These are phyloP conservation scores for Zoanthus gigantus DNA, from an alignment of 92 coral and sea anemone species.

Conservation along the genomic window DNA sequence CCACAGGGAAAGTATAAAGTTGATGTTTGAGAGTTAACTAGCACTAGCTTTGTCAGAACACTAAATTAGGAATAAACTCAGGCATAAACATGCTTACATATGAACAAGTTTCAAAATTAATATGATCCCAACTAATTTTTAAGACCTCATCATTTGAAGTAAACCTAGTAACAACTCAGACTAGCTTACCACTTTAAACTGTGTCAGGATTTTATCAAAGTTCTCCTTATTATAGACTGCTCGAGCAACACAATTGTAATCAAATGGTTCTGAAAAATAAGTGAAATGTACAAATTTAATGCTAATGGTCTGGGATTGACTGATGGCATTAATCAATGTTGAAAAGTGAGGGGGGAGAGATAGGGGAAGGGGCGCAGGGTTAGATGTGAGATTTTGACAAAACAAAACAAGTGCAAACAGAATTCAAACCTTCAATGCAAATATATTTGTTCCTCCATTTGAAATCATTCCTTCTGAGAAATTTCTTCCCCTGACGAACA, in stretches of 20 bases:
- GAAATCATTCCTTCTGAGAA: slow-evolving; percentile 47
- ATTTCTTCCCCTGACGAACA: slow-evolving; percentile 76
- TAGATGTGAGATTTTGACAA: neutral
- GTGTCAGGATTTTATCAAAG: slow-evolving; percentile 82
- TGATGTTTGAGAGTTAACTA: too few species aligned
- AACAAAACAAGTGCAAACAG: neutral
- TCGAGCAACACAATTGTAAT: slow-evolving; percentile 88
- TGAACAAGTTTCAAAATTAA: too few species aligned
- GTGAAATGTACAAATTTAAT: neutral
- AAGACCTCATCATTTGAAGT: too few species aligned
- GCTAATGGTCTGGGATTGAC: too few species aligned
- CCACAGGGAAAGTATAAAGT: too few species aligned
- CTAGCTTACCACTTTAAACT: slow-evolving; percentile 83
- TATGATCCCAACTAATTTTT: too few species aligned
- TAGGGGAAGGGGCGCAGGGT: too few species aligned
- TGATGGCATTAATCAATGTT: too few species aligned
- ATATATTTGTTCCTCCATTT: slow-evolving; percentile 68
- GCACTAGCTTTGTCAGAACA: too few species aligned
- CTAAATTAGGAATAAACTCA: too few species aligned
- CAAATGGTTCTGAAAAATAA: slow-evolving; percentile 87
- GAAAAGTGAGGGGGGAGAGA: too few species aligned
- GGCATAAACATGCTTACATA: too few species aligned
- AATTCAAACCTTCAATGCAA: slow-evolving; percentile 75
- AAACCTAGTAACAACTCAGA: neutral
- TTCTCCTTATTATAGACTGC: slow-evolving; percentile 78